Percentiles rank a stretch among this genome's conserved stretches.
phyloP scores from a whole-genome alignment of 2,888 invertebrate species.

The Drosophila falleni region DNA sequence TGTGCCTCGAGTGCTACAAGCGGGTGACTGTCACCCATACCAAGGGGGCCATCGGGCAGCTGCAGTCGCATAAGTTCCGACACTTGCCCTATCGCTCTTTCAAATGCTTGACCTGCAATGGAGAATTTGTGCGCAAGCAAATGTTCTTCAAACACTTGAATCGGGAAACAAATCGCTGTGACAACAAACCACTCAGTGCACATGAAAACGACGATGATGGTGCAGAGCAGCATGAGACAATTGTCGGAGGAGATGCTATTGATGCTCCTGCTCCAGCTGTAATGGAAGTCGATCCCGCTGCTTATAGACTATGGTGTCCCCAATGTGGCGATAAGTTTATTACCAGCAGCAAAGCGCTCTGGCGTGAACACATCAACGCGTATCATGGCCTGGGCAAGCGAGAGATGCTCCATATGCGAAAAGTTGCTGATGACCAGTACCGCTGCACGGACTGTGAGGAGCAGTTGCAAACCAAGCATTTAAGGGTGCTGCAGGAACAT shows the following conservation, averaged over 20 bases:
- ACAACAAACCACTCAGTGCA: constrained; percentile 40
- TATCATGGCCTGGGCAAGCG: constrained; percentile 70
- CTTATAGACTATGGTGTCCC: constrained; percentile 72
- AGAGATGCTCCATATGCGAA: constrained; percentile 70
- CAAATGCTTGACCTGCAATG: constrained; percentile 75
- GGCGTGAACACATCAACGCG: constrained; percentile 81
- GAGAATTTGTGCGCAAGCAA: constrained; percentile 82
- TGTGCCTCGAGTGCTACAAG: constrained; percentile 82
- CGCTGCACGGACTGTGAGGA: constrained; percentile 77
- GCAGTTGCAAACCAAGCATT: constrained; percentile 70
- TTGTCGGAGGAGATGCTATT: background rate
- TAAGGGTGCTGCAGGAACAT: constrained; percentile 76
- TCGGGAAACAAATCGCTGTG: constrained; percentile 79
- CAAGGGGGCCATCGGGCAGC: constrained; percentile 82
- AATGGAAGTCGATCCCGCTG: constrained; percentile 34
- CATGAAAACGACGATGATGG: constrained; percentile 34
- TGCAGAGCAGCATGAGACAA: constrained; percentile 15
- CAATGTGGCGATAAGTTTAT: constrained; percentile 79
- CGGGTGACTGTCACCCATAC: constrained; percentile 83
- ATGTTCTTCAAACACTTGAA: constrained; percentile 83
- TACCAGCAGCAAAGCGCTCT: constrained; percentile 62
- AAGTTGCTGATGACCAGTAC: constrained; percentile 64
- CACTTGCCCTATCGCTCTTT: constrained; percentile 82
- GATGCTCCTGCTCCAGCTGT: background rate
- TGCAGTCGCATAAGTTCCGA: constrained; percentile 83